Evolutionary conservation across 1,140 invertebrate species (phyloP), one percentile per base, ranked within the genome.

Genomic region (Helicoverpa armigera): DNA sequence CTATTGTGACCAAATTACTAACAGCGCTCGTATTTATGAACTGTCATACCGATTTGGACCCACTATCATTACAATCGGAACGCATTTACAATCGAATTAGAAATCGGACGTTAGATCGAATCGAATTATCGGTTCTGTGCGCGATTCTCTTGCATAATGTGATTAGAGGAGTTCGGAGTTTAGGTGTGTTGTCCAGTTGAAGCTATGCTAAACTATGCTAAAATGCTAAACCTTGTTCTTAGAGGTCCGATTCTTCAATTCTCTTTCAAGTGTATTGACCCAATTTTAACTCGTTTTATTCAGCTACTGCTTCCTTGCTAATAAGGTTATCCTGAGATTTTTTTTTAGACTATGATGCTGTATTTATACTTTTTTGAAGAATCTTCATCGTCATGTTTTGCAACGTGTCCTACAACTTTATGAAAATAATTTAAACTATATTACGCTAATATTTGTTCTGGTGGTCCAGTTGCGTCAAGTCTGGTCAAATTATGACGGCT

Each of bases 81-180:
- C 53, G 76, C 43, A 58, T 67, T 77, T 48, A 77, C 75, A 77
- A 83, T 83, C 79, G 65, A 69, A 83, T 80, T 83, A 82, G 70
- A 83, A 83, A 83, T 76, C 78, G 72, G 54, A 75, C 73, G 18
- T 77, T 77, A 77, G 60, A 77, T 77, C 60, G 18, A 77, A 77
- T 77, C 61, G 60, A 63, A 77, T 77, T 77, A 77, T 77, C 51
- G 50, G 75, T 11, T 61, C 61, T 70, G 23, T 67, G 16, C 23
- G 69, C 60, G 79, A 81, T 76, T 70, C 35, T 63, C 60, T 81
- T 81, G 73, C 73, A 77, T 81, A 81, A 81, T 76, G 7, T 61
- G 63, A 76, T 77, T 67, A 67, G 75, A 35, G 16, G 50, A 51
- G n/a, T 67, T 53, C 48, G 61, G 50, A 58, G 10, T 16, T 9